phyloP scores from a whole-genome alignment of 35 echinoderm and acorn worm species.

The Ophiothrix spiculata region DNA sequence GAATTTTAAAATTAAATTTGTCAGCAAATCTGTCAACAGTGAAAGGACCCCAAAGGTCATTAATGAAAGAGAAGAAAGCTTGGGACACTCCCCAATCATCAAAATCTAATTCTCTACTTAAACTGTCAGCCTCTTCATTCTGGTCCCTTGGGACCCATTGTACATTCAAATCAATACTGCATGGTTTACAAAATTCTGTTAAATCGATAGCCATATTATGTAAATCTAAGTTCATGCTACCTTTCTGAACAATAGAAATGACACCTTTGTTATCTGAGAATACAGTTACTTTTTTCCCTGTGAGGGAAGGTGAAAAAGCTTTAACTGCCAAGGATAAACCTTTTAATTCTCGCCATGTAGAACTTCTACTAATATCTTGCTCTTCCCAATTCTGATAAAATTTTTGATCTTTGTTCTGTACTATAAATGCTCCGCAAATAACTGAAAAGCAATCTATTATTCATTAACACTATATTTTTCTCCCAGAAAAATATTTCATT shows the following conservation, averaged over 20 bases:
- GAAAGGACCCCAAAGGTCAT: conserved; percentile 43
- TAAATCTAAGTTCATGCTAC: conserved; percentile 19
- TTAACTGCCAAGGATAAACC: background rate
- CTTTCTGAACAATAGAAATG: background rate
- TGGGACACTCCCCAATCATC: conserved; percentile 37
- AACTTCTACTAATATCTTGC: background rate
- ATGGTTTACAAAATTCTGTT: conserved; percentile 19
- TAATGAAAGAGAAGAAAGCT: background rate
- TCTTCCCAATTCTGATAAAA: conserved; percentile 10
- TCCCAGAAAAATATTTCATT: conserved; percentile 25
- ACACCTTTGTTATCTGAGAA: conserved; percentile 30
- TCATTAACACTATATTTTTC: background rate
- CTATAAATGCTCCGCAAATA: background rate
- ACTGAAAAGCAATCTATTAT: background rate
- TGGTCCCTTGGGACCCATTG: conserved; percentile 35
- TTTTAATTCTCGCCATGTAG: conserved; percentile 20
- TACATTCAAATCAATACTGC: conserved; percentile 11
- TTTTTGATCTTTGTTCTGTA: background rate
- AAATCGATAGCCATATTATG: conserved; percentile 31
- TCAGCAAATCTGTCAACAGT: conserved; percentile 49
- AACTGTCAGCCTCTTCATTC: conserved; percentile 21
- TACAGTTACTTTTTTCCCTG: background rate
- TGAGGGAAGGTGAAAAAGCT: background rate
- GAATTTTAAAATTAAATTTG: conserved; percentile 24
- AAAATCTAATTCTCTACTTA: conserved; percentile 16